Evolutionary conservation across 2,888 invertebrate genomes (phyloP), one percentile per base, ranked within the genome.

Genomic region (Orgyia antiqua): DNA sequence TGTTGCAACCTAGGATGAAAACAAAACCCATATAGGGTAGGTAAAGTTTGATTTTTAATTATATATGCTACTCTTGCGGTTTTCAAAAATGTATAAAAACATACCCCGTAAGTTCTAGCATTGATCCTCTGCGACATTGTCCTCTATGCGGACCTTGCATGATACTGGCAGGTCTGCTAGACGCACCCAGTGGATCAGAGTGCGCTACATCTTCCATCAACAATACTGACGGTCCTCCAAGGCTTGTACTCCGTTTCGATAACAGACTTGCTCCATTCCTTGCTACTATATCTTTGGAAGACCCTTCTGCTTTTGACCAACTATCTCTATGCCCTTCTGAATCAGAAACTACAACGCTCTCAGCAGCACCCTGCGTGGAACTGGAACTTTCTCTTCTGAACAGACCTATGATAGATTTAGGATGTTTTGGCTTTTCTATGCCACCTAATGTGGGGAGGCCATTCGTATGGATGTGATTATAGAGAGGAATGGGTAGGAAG

Each of bases 401-500:
- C 45, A 95, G 89, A 80, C 95, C 95, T 88, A 95, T 94, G 79
- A 95, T 94, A 78, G 95, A 94, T 82, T 93, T 93, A 56, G 92
- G 90, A 83, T 90, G 89, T 86, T 94, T 92, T 76, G 94, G 93
- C 88, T 94, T 93, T 80, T 94, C 94, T 78, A 95, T 91, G 64
- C 94, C 94, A 87, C 94, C 94, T 94, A 61, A 44, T 55, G 46
- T 41, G 34, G 45, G 58, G 51, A 50, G 55, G 58, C 58, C 48
- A 41, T 52, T 53, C 55, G 49, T 53, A 48, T 45, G 50, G 45
- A 48, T 36, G 41, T 58, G 42, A 57, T 40, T 55, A 41, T 47
- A 58, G 34, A 56, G 59, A 35, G 60, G 59, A 48, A 50, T 38
- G 69, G 58, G 55, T 40, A 51, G 68, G 67, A 56, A 50, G 51